Base-by-base conservation (phyloP, 2,888 invertebrate species). In the Geophilus truncorum region DNA sequence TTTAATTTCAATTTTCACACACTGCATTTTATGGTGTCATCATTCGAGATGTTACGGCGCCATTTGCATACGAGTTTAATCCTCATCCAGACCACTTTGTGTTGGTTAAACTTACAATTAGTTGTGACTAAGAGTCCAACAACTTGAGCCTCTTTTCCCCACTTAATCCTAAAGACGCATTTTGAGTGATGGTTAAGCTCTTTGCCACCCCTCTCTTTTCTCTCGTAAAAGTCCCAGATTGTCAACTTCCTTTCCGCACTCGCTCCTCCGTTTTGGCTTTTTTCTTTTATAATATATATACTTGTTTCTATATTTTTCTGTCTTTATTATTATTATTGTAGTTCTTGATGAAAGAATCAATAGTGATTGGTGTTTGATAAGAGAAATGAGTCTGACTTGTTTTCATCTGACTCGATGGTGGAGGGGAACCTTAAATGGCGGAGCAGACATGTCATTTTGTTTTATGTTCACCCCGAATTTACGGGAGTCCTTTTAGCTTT, bases 81-180 rank as follows among this genome's bases (percentile, higher is more conserved):
- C 70, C 70, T 70, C 70, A 70, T 70, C 70, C 70, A 70, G 70
- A 70, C 70, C 70, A 70, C 70, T 70, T 70, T 70, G 70, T 10
- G 70, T 70, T 70, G 70, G 70, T 70, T 70, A 70, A 70, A 70
- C 70, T 70, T 70, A 70, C 70, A 70, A 70, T 70, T 70, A 70
- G 70, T 70, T 25, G 10, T 70, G 70, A 70, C 70, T 70, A 70
- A 25, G 70, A 70, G 70, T 70, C 70, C 70, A 70, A 70, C 70
- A n/a, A 70, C 70, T 70, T 70, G 70, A 70, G 70, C 70, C 28
- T 70, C 70, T 70, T 70, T 70, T 28, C 70, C 28, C 70, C 70
- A 70, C 70, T 70, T 70, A 70, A 70, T 70, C 70, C 70, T 70
- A 70, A 70, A 70, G 70, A 70, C 28, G 70, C 70, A 28, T 70